These are phyloP conservation scores for Panurus biarmicus DNA, from an alignment of 2,113 vertebrate species.

Conservation along the genomic window DNA sequence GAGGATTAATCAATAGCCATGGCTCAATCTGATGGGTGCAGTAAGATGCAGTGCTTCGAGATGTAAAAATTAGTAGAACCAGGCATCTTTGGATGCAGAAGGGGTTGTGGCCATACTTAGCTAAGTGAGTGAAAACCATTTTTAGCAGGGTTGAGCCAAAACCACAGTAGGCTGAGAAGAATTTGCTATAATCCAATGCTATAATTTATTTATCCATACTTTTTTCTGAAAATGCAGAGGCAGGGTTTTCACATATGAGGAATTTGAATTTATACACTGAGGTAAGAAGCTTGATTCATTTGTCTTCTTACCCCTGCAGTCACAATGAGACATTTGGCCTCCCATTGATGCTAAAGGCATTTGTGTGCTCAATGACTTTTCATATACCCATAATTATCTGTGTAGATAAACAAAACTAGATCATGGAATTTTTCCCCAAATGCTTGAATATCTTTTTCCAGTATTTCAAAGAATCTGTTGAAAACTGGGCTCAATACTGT, in stretches of 20 bases:
- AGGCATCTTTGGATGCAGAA: not conserved
- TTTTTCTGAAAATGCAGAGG: not conserved
- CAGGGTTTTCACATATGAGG: not conserved
- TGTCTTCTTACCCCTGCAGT: not conserved
- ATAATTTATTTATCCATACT: not conserved
- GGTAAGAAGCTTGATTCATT: not conserved
- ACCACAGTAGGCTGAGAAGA: not conserved
- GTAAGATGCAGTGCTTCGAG: not conserved
- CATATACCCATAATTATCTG: not conserved
- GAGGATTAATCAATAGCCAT: slow-evolving; percentile 15
- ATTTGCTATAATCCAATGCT: not conserved
- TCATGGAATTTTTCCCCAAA: not conserved
- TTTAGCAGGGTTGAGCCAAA: not conserved
- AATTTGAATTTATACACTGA: not conserved
- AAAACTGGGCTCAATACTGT: not conserved
- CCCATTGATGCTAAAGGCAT: not conserved
- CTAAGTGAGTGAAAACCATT: not conserved
- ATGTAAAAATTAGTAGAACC: not conserved
- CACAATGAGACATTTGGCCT: not conserved
- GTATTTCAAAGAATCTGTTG: not conserved
- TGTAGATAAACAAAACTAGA: not conserved
- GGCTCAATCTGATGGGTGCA: not conserved
- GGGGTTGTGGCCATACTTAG: not conserved
- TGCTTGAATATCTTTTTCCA: not conserved
- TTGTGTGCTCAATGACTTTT: not conserved